Percentiles rank a stretch among this genome's conserved stretches.
Conservation (phyloP, 92 coral and sea anemone species). For the Siderastrea radians region DNA sequence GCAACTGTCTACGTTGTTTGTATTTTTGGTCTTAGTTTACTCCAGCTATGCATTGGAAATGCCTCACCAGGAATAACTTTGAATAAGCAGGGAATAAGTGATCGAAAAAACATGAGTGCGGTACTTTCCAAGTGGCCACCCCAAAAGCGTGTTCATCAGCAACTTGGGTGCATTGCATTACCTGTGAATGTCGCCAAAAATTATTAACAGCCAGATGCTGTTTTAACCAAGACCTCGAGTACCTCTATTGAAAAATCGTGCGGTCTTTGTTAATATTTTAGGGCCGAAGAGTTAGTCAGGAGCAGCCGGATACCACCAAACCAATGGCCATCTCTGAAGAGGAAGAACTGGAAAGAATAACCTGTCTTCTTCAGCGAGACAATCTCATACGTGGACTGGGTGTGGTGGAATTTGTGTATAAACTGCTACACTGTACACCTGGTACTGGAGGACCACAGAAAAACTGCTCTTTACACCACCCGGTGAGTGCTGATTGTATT, state of each 20-base stretch:
- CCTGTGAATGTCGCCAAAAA: too few relatives aligned
- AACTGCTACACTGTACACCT: constrained; percentile 94
- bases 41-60: too few relatives aligned
- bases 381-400: constrained; percentile 95
- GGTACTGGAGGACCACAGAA: constrained; percentile 99
- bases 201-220: too few relatives aligned
- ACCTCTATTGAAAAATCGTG: neutral
- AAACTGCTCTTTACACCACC: constrained; percentile 89
- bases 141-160: too few relatives aligned
- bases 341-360: constrained; percentile 96
- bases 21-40: too few relatives aligned
- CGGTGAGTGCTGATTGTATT: constrained; percentile 65
- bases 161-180: too few relatives aligned
- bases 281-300: constrained; percentile 32
- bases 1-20: too few relatives aligned
- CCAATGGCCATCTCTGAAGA: constrained; percentile 92
- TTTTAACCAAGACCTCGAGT: neutral
- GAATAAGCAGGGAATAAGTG: too few relatives aligned
- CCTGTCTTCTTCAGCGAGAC: constrained; percentile 90
- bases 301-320: constrained; percentile 59
- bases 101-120: too few relatives aligned
- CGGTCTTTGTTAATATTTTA: neutral
- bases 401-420: constrained; percentile 95
- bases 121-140: too few relatives aligned
- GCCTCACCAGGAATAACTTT: too few relatives aligned